Percentiles rank a stretch among this genome's conserved stretches.
These are phyloP conservation scores for Stegodyphus dumicola DNA, from an alignment of 1,140 invertebrate species.

Conservation along the genomic window DNA sequence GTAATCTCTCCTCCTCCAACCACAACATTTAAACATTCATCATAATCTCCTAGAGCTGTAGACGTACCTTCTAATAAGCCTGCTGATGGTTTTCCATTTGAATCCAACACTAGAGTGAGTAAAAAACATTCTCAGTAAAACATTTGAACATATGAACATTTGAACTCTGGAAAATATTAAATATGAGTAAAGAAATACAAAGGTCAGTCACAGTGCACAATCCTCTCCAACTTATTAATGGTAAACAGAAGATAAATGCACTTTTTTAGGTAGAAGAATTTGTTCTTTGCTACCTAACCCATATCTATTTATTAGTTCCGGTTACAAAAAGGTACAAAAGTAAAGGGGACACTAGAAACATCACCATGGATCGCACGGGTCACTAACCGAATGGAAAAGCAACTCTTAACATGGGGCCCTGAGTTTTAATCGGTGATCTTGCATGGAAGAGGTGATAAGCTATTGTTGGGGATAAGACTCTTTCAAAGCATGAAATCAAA, in stretches of 20 bases:
- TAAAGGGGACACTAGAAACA: too few species aligned
- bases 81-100: slow-evolving; percentile 52
- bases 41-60: slow-evolving; percentile 62
- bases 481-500: too few species aligned
- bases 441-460: too few species aligned
- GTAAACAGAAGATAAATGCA: not conserved
- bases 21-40: slow-evolving; percentile 58
- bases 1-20: not conserved
- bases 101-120: slow-evolving; percentile 56
- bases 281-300: too few species aligned
- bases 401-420: too few species aligned
- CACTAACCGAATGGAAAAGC: too few species aligned
- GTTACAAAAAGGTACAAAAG: too few species aligned
- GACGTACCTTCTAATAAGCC: slow-evolving; percentile 62
- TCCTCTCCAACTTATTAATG: not conserved
- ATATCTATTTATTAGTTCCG: too few species aligned
- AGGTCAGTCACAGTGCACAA: not conserved
- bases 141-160: not conserved
- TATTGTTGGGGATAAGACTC: too few species aligned
- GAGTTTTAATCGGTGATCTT: too few species aligned
- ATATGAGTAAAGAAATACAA: not conserved
- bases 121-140: not conserved
- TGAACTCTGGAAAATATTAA: not conserved
- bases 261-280: too few species aligned
- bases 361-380: too few species aligned